Evolutionary conservation across 2,797 vertebrate genomes (phyloP), one percentile per base, ranked within the genome.

Genomic region (Chrysocyon brachyurus): DNA sequence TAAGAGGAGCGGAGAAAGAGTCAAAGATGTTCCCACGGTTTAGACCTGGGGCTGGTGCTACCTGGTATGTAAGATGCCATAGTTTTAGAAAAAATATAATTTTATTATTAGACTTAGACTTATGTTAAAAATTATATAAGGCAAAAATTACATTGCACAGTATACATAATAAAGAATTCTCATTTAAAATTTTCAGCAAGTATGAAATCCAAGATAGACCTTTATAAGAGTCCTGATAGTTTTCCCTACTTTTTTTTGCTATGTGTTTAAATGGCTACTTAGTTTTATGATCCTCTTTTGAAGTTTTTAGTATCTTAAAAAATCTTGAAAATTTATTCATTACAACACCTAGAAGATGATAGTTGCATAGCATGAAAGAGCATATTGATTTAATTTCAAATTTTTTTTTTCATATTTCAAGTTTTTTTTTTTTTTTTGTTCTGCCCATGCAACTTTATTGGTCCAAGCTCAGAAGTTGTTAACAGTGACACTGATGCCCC

Each of bases 291-390:
- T 63, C 3, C 36, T n/a, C 21, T 91, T 96, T 87, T 72, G 36
- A 93, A 96, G 54, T 87, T 21, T 24, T 81, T 73, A 63, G 11
- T 73, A 57, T 92, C 85, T 91, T 66, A 12, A 81, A n/a, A 79
- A 87, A 70, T 49, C 5, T 90, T 77, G 36, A 89, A 87, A 88
- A 33, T 89, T 2, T 57, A 54, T 95, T 95, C 6, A 57, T 94
- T 26, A 46, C 12, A 90, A 64, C 9, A 40, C 11, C 36, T 91
- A 57, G 19, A 87, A 92, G 63, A 46, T 89, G 52, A 36, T 28
- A 72, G 12, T 86, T 96, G 16, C 24, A 52, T 72, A 87, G 31
- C 61, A n/a, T 89, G 77, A 79, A 91, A 61, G 19, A 31, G 24
- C 61, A 84, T 75, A 49, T 75, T 28, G 49, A 46, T 46, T 73